A percentile compares a stretch with the other conserved stretches of the same genome.
These are phyloP conservation scores for Megalonaias nervosa DNA, from an alignment of 1,140 invertebrate genomes.

Conservation along the genomic window DNA sequence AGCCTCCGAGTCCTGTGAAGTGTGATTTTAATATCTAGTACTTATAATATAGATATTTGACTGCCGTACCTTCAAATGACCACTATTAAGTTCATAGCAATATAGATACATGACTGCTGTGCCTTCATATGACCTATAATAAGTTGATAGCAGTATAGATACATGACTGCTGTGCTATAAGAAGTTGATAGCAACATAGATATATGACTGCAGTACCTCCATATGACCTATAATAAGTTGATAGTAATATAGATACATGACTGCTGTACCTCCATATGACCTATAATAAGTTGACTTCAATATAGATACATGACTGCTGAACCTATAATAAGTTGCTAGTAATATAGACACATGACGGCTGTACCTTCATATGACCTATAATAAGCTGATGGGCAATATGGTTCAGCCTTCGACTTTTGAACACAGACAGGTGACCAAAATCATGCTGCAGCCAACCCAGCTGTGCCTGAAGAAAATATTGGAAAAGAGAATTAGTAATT, in stretches of 20 bases:
- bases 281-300: too few species aligned
- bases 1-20: too few species aligned
- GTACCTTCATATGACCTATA: conserved; percentile 67
- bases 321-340: too few species aligned
- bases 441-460: conserved; percentile 72
- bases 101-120: neutral
- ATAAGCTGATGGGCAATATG: conserved; percentile 66
- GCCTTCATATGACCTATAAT: conserved; percentile 68
- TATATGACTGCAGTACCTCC: conserved; percentile 56
- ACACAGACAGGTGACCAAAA: conserved; percentile 70
- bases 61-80: too few species aligned
- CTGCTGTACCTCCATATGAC: conserved; percentile 43
- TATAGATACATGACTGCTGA: too few species aligned
- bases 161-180: too few species aligned
- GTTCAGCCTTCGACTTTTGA: conserved; percentile 62
- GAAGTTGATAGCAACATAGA: too few species aligned
- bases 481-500: conserved; percentile 20
- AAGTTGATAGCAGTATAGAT: conserved; percentile 47
- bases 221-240: conserved; percentile 54
- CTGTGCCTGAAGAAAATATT: conserved; percentile 59
- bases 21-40: too few species aligned
- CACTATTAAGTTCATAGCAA: too few species aligned
- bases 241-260: conserved; percentile 53
- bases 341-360: neutral
- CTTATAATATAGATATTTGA: too few species aligned